These are phyloP conservation scores for Babyrousa celebensis DNA, from an alignment of 2,797 vertebrate genomes.

Conservation along the genomic window DNA sequence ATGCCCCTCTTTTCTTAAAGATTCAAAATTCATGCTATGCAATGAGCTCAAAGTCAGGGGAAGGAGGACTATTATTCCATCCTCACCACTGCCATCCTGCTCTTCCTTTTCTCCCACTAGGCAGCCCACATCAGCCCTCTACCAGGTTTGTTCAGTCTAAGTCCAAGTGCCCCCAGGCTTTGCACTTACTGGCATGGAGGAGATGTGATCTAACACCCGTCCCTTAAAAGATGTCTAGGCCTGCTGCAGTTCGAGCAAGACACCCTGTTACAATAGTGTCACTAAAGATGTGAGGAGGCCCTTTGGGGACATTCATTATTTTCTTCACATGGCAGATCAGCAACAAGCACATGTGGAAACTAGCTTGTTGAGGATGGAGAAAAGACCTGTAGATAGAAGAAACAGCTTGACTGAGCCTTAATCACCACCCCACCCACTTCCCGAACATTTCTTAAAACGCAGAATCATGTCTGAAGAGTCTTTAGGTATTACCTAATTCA, in stretches of 20 bases:
- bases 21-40: slow-evolving; percentile 19
- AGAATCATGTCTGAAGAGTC: background rate
- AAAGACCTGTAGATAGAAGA: background rate
- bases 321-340: background rate
- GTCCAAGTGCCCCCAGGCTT: background rate
- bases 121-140: background rate
- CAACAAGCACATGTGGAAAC: background rate
- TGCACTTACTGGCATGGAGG: background rate
- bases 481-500: background rate
- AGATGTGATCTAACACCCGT: background rate
- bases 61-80: background rate
- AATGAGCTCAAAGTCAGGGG: background rate
- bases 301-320: background rate
- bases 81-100: background rate
- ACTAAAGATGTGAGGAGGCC: background rate
- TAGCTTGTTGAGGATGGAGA: background rate
- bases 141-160: background rate
- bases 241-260: background rate
- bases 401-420: background rate
- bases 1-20: background rate
- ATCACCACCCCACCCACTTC: background rate
- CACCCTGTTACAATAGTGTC: background rate
- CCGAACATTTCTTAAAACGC: background rate
- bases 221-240: background rate
- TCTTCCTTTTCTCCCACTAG: background rate